These are phyloP conservation scores for Halotydeus destructor DNA, from an alignment of 1,140 invertebrate genomes.

Conservation along the genomic window DNA sequence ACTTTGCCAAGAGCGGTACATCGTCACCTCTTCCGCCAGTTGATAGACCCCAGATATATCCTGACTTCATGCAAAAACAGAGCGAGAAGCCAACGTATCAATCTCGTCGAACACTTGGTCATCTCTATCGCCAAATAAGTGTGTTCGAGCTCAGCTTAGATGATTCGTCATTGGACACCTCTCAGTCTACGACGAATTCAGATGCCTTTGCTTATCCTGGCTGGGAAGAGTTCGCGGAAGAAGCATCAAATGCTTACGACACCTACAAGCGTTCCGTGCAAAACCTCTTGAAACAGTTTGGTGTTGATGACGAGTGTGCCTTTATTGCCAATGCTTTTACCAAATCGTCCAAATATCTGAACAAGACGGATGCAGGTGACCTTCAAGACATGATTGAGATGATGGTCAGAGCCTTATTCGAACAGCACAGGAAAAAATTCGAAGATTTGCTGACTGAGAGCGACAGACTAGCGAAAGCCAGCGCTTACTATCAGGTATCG, in stretches of 20 bases:
- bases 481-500: too few species aligned
- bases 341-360: slow-evolving; percentile 14
- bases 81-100: slow-evolving; percentile 17
- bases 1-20: slow-evolving; percentile 21
- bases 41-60: slow-evolving; percentile 15
- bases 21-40: background rate
- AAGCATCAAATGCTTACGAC: slow-evolving; percentile 8
- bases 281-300: slow-evolving; percentile 18
- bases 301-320: slow-evolving; percentile 18
- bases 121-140: slow-evolving; percentile 20
- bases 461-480: too few species aligned
- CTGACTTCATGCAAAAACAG: slow-evolving; percentile 21
- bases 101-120: slow-evolving; percentile 21
- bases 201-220: slow-evolving; percentile 6
- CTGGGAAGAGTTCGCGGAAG: slow-evolving; percentile 14
- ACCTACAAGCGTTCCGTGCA: slow-evolving; percentile 13
- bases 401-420: background rate
- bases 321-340: slow-evolving; percentile 18
- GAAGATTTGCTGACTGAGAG: too few species aligned
- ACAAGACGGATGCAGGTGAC: slow-evolving; percentile 18
- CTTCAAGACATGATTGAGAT: slow-evolving; percentile 8
- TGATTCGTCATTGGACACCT: slow-evolving; percentile 1
- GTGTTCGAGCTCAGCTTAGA: too few species aligned
- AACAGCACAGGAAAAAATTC: background rate
- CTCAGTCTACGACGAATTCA: slow-evolving; percentile 2